phyloP scores from a whole-genome alignment of 2,113 vertebrate species.

The Oryzias melastigma region DNA sequence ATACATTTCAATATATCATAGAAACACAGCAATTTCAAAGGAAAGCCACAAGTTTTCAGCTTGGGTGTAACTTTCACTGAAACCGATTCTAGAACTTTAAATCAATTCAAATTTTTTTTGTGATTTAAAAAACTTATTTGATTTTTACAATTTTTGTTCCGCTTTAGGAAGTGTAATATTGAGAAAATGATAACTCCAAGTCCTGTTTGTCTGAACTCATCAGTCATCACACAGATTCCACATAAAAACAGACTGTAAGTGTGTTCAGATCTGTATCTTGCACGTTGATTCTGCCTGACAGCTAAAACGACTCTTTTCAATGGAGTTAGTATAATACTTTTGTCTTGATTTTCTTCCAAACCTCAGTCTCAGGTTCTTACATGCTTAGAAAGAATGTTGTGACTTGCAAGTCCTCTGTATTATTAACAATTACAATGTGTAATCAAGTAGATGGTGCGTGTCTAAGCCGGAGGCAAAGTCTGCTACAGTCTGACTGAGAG shows the following conservation, averaged over 20 bases:
- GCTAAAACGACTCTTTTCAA: too few species aligned
- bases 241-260: too few species aligned
- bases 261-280: too few species aligned
- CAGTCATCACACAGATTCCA: too few species aligned
- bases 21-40: not conserved
- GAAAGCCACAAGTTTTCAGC: not conserved
- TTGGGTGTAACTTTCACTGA: not conserved
- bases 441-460: slow-evolving; percentile 44
- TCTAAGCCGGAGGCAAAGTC: slow-evolving; percentile 29
- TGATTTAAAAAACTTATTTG: too few species aligned
- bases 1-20: not conserved
- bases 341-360: slow-evolving; percentile 35
- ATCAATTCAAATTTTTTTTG: too few species aligned
- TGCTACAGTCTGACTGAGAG: slow-evolving; percentile 20
- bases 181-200: too few species aligned
- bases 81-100: too few species aligned
- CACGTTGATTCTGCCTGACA: slow-evolving; percentile 23
- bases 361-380: slow-evolving; percentile 45
- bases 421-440: slow-evolving; percentile 55
- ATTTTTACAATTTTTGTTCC: too few species aligned
- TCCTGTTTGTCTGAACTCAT: too few species aligned
- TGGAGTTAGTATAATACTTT: too few species aligned
- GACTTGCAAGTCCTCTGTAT: slow-evolving; percentile 44
- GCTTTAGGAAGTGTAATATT: too few species aligned
- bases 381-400: slow-evolving; percentile 58